Evolutionary conservation across 1,140 invertebrate species (phyloP).

Genomic region (Drosophila mayri): DNA sequence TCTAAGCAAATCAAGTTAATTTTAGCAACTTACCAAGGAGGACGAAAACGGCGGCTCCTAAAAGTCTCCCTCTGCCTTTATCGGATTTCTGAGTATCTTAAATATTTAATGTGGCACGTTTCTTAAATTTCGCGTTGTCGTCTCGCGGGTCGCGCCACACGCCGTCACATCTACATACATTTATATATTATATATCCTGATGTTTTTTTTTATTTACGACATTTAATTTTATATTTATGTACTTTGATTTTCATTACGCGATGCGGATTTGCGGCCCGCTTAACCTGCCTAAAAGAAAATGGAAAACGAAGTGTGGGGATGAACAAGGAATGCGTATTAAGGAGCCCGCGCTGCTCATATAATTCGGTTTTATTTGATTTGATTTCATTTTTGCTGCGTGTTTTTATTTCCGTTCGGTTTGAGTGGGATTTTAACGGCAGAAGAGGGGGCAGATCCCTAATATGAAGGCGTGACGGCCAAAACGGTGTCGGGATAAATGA

Average conservation of each 20-base stretch:
- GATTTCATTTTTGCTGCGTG: constrained; percentile 51
- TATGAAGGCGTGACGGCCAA: constrained; percentile 56
- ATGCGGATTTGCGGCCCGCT: constrained; percentile 49
- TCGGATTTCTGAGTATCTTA: constrained; percentile 18
- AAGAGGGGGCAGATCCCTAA: constrained; percentile 28
- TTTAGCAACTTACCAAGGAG: constrained; percentile 21
- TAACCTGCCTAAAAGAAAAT: constrained; percentile 40
- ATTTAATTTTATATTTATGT: constrained; percentile 80
- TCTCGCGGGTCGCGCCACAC: constrained; percentile 32
- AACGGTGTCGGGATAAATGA: constrained; percentile 49
- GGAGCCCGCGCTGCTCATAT: constrained; percentile 41
- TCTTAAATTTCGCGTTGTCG: constrained; percentile 48
- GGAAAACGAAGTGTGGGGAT: neutral
- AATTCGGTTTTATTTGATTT: constrained; percentile 73
- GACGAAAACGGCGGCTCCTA: neutral
- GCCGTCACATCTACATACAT: constrained; percentile 26
- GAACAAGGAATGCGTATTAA: constrained; percentile 35
- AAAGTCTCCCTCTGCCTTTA: neutral
- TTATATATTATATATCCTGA: constrained; percentile 36
- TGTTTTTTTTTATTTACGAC: constrained; percentile 73
- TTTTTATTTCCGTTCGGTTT: constrained; percentile 49
- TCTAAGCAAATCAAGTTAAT: constrained; percentile 17
- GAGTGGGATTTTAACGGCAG: constrained; percentile 41
- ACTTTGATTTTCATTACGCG: constrained; percentile 75
- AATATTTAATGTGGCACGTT: constrained; percentile 70